A percentile compares a stretch with the other conserved stretches of the same genome.
Conservation (phyloP, 2,888 invertebrate species). For the Lasioglossum calceatum region DNA sequence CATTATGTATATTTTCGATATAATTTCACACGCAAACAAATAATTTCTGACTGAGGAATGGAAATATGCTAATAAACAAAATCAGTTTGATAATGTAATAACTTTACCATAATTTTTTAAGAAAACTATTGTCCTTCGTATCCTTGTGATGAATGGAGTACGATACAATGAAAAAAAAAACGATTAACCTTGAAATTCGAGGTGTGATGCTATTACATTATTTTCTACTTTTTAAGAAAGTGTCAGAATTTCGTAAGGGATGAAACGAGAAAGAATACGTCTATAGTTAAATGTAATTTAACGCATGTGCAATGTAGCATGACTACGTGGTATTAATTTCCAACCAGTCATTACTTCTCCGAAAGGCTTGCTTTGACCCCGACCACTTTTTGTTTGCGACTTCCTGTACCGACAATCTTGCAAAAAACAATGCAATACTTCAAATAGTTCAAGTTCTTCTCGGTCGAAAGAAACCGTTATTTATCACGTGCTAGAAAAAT, state of each 20-base stretch:
- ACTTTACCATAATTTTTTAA: no score
- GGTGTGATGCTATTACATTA: not conserved
- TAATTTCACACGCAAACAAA: no score
- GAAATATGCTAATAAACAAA: no score
- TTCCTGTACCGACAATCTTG: not conserved
- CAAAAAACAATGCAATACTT: not conserved
- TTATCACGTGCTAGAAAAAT: not conserved
- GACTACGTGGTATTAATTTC: not conserved
- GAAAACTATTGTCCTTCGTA: no score
- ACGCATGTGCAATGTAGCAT: not conserved
- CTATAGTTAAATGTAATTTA: not conserved
- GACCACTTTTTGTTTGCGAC: not conserved
- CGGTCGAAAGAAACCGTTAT: not conserved
- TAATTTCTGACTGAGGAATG: no score
- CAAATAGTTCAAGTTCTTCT: not conserved
- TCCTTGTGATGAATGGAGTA: no score
- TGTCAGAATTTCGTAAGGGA: not conserved
- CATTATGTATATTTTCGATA: no score
- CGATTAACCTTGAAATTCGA: no score
- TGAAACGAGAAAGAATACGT: not conserved
- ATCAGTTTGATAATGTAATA: no score
- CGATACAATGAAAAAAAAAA: no score
- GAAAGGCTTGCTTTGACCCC: not conserved
- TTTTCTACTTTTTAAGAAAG: not conserved
- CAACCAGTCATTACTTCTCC: slow-evolving; percentile 8